phyloP scores from a whole-genome alignment of 2,888 invertebrate genomes.

The Rosalia funebris region DNA sequence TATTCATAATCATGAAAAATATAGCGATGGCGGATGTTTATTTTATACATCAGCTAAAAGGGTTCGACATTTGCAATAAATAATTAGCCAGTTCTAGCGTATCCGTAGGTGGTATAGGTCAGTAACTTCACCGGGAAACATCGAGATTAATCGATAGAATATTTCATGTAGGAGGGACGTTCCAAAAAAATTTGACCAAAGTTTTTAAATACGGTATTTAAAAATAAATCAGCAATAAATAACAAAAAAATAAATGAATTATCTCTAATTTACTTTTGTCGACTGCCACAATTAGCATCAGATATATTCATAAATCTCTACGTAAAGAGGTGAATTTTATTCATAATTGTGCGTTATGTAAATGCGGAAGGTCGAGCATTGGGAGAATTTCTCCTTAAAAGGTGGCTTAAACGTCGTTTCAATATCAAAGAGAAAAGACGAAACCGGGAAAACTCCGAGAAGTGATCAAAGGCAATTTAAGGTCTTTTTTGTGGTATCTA shows the following conservation, averaged over 20 bases:
- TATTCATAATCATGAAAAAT: conserved; percentile 18
- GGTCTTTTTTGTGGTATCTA: conserved; percentile 35
- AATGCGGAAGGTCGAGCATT: conserved; percentile 7
- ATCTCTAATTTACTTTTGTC: too few species aligned
- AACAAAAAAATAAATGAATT: too few species aligned
- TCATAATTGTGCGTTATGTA: conserved; percentile 18
- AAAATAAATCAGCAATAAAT: too few species aligned
- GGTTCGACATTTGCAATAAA: neutral
- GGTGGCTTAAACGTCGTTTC: conserved; percentile 26
- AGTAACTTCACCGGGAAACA: too few species aligned
- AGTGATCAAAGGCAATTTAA: conserved; percentile 40
- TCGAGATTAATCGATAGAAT: too few species aligned
- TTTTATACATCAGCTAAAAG: neutral
- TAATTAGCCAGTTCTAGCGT: neutral
- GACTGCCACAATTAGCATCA: too few species aligned
- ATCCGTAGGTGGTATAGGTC: too few species aligned
- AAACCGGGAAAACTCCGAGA: conserved; percentile 29
- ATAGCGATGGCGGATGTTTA: neutral
- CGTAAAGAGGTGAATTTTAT: neutral
- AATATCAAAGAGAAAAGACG: conserved; percentile 26
- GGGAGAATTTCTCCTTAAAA: conserved; percentile 23
- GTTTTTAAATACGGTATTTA: too few species aligned
- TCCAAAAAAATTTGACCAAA: too few species aligned
- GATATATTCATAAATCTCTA: too few species aligned
- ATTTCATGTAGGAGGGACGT: too few species aligned